Base-by-base conservation (phyloP, 2,113 vertebrate species). In the Ranitomeya imitator region DNA sequence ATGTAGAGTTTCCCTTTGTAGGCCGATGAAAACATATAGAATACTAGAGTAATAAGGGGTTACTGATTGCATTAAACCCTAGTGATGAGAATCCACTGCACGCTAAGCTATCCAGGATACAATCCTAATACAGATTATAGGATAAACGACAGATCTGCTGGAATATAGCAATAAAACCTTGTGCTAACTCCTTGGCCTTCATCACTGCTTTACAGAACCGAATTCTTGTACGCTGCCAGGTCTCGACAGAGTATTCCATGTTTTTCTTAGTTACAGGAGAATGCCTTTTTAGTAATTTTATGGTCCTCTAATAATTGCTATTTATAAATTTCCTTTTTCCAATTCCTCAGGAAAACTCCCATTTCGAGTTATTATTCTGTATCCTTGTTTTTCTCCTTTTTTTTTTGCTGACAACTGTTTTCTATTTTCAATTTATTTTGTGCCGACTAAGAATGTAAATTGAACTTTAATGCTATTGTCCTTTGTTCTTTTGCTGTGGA, bases 361-460 rank as follows among this genome's bases (percentile, higher is more conserved):
- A 92, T 91, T 79, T 88, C 88, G 92, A 93, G 89, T 15, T 86
- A 83, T 15, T 86, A 82, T 90, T 90, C 79, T 73, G 61, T 79
- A 92, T 65, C 89, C 73, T 89, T 90, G 87, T 79, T 57, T 86
- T 86, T 1, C 23, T 85, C 57, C 12, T 60, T 88, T 81, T 81
- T 81, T 83, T 89, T 57, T 18, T 78, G 37, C 81, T 85, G 89
- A 93, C 94, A 94, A 95, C 91, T 95, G 94, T 0, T 94, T 94
- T 93, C 92, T 94, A 95, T 96, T 95, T 95, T 93, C 93, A 92
- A 93, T 94, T 93, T 94, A 94, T 91, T 93, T 95, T 94, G 94
- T 94, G 93, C 93, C 93, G 94, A 94, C 92, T 92, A 92, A 93
- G 94, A 95, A 96, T 94, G 93, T 95, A 94, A 94, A 94, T 93